These are phyloP conservation scores for Slavum lentiscoides DNA, from an alignment of 2,888 invertebrate genomes.

Conservation along the genomic window DNA sequence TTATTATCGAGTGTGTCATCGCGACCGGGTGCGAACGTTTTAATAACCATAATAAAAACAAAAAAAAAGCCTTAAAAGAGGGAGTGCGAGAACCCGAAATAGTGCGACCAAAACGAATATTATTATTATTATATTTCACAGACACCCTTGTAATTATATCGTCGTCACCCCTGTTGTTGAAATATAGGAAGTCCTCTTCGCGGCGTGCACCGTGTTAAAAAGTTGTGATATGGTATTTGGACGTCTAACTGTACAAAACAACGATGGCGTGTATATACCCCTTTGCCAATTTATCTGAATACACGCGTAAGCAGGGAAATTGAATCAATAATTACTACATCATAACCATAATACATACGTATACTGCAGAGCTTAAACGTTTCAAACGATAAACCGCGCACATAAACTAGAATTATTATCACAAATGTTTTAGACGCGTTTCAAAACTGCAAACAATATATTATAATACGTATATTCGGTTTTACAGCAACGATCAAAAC, in stretches of 20 bases:
- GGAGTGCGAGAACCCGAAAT: slow-evolving; percentile 37
- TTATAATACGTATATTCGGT: too few species aligned
- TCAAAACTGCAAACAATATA: too few species aligned
- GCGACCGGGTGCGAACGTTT: slow-evolving; percentile 33
- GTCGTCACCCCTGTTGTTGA: slow-evolving; percentile 48
- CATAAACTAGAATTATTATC: too few species aligned
- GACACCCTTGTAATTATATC: slow-evolving; percentile 50
- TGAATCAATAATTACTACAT: slow-evolving; percentile 11
- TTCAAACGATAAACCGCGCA: too few species aligned
- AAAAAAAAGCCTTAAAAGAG: slow-evolving; percentile 26
- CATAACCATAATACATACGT: too few species aligned
- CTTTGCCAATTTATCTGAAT: slow-evolving; percentile 4
- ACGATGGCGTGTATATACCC: background rate
- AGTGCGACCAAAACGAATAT: slow-evolving; percentile 43
- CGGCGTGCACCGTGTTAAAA: slow-evolving; percentile 34
- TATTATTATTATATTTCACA: slow-evolving; percentile 32
- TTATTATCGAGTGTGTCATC: slow-evolving; percentile 45
- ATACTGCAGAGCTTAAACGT: too few species aligned
- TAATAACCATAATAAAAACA: slow-evolving; percentile 51
- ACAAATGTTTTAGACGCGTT: too few species aligned
- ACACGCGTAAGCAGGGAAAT: background rate
- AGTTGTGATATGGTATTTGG: slow-evolving; percentile 51
- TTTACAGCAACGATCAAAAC: too few species aligned
- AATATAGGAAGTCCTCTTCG: slow-evolving; percentile 40
- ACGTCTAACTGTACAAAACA: slow-evolving; percentile 17